Conservation (phyloP, 2,797 vertebrate species). For the Orientallactaga sibirica region DNA sequence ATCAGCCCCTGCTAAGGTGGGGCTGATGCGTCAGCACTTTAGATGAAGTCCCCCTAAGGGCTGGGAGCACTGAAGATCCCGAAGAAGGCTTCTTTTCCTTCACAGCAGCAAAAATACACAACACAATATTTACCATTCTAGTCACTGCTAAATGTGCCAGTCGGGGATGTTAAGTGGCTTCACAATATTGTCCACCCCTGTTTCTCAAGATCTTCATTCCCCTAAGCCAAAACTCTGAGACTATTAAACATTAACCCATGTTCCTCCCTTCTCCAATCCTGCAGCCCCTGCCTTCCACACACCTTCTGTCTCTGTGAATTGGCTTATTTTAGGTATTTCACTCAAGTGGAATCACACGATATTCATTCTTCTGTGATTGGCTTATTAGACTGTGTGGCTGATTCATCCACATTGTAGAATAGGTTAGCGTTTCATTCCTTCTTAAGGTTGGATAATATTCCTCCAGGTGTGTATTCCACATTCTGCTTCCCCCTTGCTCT, state of each 20-base stretch:
- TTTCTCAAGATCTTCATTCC: not conserved
- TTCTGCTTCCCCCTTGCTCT: not conserved
- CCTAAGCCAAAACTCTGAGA: not conserved
- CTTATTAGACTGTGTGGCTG: too few relatives aligned
- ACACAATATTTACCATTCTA: not conserved
- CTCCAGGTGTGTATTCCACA: rapidly evolving
- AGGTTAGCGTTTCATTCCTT: not conserved
- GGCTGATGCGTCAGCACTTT: not conserved
- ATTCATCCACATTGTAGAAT: not conserved
- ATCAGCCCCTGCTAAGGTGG: too few relatives aligned
- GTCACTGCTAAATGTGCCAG: not conserved
- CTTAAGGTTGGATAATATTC: not conserved
- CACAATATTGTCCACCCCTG: not conserved
- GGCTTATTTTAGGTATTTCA: not conserved
- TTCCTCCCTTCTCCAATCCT: not conserved
- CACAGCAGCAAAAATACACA: not conserved
- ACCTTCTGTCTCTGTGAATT: not conserved
- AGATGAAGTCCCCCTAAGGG: not conserved
- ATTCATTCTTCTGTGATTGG: not conserved
- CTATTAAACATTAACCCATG: not conserved
- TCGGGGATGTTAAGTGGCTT: not conserved
- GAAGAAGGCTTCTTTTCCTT: not conserved
- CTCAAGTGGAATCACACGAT: not conserved
- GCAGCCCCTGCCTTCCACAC: not conserved
- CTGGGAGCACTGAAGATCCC: not conserved